Evolutionary conservation across 2,113 vertebrate genomes (phyloP).

Genomic region (Seriola quinqueradiata): DNA sequence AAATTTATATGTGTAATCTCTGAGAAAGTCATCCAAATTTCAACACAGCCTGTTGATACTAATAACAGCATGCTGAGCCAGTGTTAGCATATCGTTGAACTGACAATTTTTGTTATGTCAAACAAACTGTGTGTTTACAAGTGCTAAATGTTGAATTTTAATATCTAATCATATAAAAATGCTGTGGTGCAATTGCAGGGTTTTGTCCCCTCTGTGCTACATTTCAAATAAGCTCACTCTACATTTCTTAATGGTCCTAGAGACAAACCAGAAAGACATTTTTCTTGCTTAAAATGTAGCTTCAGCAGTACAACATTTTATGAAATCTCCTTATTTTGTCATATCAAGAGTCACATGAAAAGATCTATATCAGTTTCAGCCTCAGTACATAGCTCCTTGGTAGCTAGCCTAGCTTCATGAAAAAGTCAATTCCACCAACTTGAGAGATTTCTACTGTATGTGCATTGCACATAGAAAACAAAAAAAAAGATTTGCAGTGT

Average conservation of each 20-base stretch:
- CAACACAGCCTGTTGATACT: slow-evolving; percentile 12
- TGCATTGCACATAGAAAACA: too few species aligned
- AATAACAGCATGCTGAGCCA: neutral
- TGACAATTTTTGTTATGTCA: neutral
- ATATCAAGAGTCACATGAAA: too few species aligned
- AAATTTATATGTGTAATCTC: slow-evolving; percentile 14
- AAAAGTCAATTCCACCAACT: too few species aligned
- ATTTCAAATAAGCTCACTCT: neutral
- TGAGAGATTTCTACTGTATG: too few species aligned
- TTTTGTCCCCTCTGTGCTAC: neutral
- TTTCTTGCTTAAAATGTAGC: neutral
- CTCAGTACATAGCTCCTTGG: too few species aligned
- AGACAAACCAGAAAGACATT: neutral
- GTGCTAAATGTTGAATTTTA: neutral
- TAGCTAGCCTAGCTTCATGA: too few species aligned
- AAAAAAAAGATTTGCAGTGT: too few species aligned
- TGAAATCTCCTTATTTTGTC: neutral
- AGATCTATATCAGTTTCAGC: too few species aligned
- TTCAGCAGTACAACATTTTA: neutral
- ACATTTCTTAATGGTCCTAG: neutral
- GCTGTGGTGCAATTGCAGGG: neutral
- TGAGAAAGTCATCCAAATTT: slow-evolving; percentile 1
- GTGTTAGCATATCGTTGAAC: slow-evolving; percentile 1
- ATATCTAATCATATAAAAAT: neutral
- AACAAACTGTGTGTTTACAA: neutral